phyloP scores from a whole-genome alignment of 2,888 invertebrate genomes.

The Acanthacorydalis orientalis region DNA sequence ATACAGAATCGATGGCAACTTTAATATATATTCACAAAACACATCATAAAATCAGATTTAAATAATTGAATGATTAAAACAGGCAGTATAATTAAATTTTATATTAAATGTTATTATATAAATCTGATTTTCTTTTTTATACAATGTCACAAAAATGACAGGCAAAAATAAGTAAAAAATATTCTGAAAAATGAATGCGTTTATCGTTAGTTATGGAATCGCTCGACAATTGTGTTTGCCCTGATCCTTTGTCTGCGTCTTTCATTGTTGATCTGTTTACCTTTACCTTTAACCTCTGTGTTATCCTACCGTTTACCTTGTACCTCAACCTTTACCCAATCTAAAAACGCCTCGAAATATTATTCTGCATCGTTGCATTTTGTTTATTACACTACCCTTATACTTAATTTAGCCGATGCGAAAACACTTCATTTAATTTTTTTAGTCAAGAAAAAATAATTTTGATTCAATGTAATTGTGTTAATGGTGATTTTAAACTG shows the following conservation, averaged over 20 bases:
- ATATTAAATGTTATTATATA: no score
- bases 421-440: not conserved
- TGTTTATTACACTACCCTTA: conserved; percentile 19
- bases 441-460: no score
- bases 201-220: conserved; percentile 5
- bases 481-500: no score
- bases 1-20: no score
- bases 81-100: no score
- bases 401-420: conserved; percentile 2
- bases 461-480: no score
- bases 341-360: conserved; percentile 8
- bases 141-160: not conserved
- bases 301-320: conserved; percentile 17
- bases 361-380: conserved; percentile 28
- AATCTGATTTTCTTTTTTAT: not conserved
- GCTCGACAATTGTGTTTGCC: conserved; percentile 13
- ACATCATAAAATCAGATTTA: no score
- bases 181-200: conserved; percentile 3
- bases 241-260: conserved; percentile 68
- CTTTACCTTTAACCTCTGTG: conserved; percentile 23
- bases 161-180: not conserved
- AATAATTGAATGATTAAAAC: no score
- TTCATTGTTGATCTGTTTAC: conserved; percentile 44
- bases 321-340: conserved; percentile 9
- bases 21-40: no score